These are phyloP conservation scores for Poecilia velifera DNA, from an alignment of 2,797 vertebrate genomes.

Conservation along the genomic window DNA sequence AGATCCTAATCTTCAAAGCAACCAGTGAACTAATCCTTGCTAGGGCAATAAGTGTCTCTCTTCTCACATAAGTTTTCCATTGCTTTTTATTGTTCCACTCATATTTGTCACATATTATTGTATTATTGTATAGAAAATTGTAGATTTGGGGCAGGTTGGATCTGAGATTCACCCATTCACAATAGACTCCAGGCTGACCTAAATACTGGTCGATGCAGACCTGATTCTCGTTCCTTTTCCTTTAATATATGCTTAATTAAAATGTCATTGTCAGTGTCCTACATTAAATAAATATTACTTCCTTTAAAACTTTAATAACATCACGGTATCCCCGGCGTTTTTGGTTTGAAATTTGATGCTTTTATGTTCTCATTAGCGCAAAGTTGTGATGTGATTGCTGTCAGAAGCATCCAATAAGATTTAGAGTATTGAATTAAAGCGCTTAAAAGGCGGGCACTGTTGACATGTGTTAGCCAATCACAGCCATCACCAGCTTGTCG, in stretches of 20 bases:
- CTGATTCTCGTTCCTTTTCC: neutral
- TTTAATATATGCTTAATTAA: neutral
- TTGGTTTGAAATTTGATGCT: too few relatives aligned
- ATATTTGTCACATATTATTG: neutral
- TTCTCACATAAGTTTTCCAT: neutral
- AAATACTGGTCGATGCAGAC: neutral
- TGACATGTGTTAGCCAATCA: conserved; percentile 61
- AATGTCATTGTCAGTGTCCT: neutral
- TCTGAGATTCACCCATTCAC: neutral
- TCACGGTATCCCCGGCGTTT: too few relatives aligned
- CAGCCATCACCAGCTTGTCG: neutral
- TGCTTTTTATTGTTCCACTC: neutral
- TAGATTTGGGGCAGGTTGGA: neutral
- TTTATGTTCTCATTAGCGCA: neutral
- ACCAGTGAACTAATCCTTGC: neutral
- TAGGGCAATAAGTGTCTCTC: neutral
- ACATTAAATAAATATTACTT: too few relatives aligned
- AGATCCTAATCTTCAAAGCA: neutral
- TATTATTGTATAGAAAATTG: neutral
- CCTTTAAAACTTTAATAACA: neutral
- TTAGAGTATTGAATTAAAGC: neutral
- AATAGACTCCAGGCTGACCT: neutral
- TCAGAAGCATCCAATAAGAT: conserved; percentile 33
- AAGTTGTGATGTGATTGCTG: conserved; percentile 35
- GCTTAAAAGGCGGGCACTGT: conserved; percentile 49